Evolutionary conservation across 2,888 invertebrate species (phyloP), one percentile per base, ranked within the genome.

Genomic region (Helicoverpa assulta): DNA sequence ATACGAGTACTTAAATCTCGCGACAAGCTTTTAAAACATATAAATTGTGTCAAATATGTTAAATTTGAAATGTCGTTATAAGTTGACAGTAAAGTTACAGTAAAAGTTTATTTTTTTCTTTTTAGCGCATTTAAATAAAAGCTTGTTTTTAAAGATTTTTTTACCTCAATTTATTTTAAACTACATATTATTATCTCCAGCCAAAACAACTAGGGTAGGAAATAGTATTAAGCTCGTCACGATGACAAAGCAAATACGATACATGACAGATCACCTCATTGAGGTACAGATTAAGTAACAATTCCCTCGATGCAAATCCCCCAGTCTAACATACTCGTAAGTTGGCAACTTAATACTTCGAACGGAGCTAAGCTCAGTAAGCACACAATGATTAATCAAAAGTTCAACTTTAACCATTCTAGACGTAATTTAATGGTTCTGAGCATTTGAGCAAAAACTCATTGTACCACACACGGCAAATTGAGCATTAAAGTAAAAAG

Each of bases 331-430:
- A 12, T 52, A n/a, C n/a, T n/a, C n/a, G n/a, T n/a, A 52, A 64
- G 77, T 67, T 70, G 21, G 52, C 63, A 78, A 74, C 78, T 78
- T 76, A 58, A 67, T 73, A 54, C 76, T 26, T 47, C 18, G 67
- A 33, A 58, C 59, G 53, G 21, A 63, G 77, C 61, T 76, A 72
- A 72, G 68, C 77, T 73, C 55, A 16, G 50, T 62, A 70, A 74
- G 70, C 67, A 67, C 70, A 78, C 71, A 66, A 47, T 63, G 75
- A 78, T 78, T 75, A 78, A 78, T 78, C 71, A 78, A 65, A 75
- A 75, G 75, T 78, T 75, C 40, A 71, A 78, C 71, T 74, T 78
- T 33, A 63, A 71, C 65, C 73, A 50, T 77, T 78, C 53, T 68
- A 67, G 71, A 58, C 53, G 74, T 66, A 68, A 75, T 78, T 78